Percentiles rank a stretch among this genome's conserved stretches.
These are phyloP conservation scores for Arctocebus calabarensis DNA, from an alignment of 2,797 vertebrate species.

Conservation along the genomic window DNA sequence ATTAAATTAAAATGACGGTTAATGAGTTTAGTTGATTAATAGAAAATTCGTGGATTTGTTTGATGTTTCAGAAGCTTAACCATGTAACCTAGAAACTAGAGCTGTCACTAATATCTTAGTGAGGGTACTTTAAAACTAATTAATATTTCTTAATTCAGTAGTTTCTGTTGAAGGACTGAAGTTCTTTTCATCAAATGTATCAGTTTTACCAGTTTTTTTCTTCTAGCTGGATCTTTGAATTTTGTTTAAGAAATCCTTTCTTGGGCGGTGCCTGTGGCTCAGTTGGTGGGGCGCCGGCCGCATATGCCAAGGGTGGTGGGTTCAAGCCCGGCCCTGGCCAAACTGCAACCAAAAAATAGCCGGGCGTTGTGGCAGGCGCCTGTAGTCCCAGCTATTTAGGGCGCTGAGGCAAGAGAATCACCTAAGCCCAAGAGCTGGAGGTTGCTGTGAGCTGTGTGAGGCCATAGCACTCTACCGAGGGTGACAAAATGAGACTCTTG, in stretches of 20 bases:
- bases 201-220: neutral
- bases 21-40: neutral
- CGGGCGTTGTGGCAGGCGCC: too few relatives aligned
- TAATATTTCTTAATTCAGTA: constrained; percentile 7
- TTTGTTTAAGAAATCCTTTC: neutral
- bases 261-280: too few relatives aligned
- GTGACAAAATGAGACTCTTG: too few relatives aligned
- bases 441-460: too few relatives aligned
- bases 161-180: neutral
- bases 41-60: neutral
- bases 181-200: neutral
- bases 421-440: too few relatives aligned
- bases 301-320: too few relatives aligned
- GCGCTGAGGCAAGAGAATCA: too few relatives aligned
- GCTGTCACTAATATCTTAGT: neutral
- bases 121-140: neutral
- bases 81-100: neutral
- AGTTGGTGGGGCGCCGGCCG: too few relatives aligned
- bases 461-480: too few relatives aligned
- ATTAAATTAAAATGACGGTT: constrained; percentile 8
- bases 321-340: too few relatives aligned
- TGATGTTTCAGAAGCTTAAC: constrained; percentile 10
- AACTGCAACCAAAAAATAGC: too few relatives aligned
- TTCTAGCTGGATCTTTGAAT: neutral
- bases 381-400: too few relatives aligned